Percentiles rank a stretch among this genome's conserved stretches.
Conservation (phyloP, 2,888 invertebrate genomes). For the Hydriomena furcata region DNA sequence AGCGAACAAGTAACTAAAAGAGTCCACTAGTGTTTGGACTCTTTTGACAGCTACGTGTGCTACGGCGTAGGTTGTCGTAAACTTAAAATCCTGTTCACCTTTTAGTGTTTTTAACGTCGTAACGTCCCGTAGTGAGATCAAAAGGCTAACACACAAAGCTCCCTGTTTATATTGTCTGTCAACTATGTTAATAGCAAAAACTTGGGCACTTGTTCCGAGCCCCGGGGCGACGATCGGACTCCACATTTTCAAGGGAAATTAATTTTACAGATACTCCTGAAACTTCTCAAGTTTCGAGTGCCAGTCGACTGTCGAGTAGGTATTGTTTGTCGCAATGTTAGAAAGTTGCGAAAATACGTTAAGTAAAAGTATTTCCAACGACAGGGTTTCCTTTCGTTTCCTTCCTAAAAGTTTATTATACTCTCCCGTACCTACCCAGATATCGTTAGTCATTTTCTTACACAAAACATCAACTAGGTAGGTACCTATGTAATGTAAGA, state of each 20-base stretch:
- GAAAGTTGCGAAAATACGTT: conserved; percentile 16
- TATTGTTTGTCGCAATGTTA: conserved; percentile 27
- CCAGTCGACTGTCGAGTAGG: conserved; percentile 24
- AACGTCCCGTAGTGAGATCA: conserved; percentile 6
- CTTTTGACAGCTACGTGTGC: too few species aligned
- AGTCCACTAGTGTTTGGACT: too few species aligned
- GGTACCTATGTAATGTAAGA: too few species aligned
- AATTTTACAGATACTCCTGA: conserved; percentile 39
- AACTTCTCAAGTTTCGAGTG: conserved; percentile 30
- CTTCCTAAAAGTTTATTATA: conserved; percentile 7
- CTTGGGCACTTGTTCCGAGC: conserved; percentile 27
- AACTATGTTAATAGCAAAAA: conserved; percentile 43
- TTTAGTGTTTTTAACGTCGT: too few species aligned
- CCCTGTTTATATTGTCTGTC: conserved; percentile 36
- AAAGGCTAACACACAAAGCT: conserved; percentile 10
- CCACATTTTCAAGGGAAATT: conserved; percentile 37
- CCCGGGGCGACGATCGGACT: conserved; percentile 39
- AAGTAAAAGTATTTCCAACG: conserved; percentile 14
- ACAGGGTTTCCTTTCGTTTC: conserved; percentile 6
- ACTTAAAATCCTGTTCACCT: background rate
- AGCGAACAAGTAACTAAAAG: too few species aligned
- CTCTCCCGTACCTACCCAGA: background rate
- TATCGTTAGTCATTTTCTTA: too few species aligned
- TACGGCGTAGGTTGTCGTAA: background rate
- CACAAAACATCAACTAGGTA: too few species aligned